Base-by-base conservation (phyloP, 2,888 invertebrate genomes). In the Dynastes hyllus region DNA sequence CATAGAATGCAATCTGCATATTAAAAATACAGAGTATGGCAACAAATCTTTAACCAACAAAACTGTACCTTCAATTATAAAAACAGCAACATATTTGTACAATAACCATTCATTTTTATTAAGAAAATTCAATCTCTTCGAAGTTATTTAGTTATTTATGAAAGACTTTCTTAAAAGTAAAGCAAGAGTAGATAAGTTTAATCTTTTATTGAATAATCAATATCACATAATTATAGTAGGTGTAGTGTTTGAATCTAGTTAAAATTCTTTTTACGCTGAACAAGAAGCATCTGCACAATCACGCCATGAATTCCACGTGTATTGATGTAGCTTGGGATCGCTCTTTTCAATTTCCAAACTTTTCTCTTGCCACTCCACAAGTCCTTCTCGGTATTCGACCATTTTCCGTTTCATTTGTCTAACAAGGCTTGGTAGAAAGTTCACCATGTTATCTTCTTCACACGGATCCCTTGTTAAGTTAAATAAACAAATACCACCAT, bases 391-490 rank as follows among this genome's bases (percentile, higher is more conserved):
- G 85, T 92, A 92, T 76, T 90, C 87, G 53, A 89, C 88, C 79
- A 93, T 85, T n/a, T 89, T 87, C 37, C 89, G 86, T 83, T 90
- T 90, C 86, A 91, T 88, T 78, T 89, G 85, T 32, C 89, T 85
- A n/a, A 85, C 91, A 11, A 93, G 91, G 81, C 90, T 91, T 4
- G 90, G 90, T 9, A 91, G 91, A 76, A 88, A 89, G 69, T 88
- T 86, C 86, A 92, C 91, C 66, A 93, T 86, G 85, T 97, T 95
- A 83, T 92, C 92, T 76, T 93, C 93, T 87, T 97, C 96, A 84
- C 95, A 94, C 0, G 96, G 96, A 87, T 97, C 97, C 73, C 91
- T 91, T 0, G 92, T 92, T 63, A 97, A 92, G 86, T 97, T 94
- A 88, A 93, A 97, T 13, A 94, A 90, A 84, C 94, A 94, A n/a